Conservation (phyloP, 2,113 vertebrate genomes). For the Dicaeum eximium region DNA sequence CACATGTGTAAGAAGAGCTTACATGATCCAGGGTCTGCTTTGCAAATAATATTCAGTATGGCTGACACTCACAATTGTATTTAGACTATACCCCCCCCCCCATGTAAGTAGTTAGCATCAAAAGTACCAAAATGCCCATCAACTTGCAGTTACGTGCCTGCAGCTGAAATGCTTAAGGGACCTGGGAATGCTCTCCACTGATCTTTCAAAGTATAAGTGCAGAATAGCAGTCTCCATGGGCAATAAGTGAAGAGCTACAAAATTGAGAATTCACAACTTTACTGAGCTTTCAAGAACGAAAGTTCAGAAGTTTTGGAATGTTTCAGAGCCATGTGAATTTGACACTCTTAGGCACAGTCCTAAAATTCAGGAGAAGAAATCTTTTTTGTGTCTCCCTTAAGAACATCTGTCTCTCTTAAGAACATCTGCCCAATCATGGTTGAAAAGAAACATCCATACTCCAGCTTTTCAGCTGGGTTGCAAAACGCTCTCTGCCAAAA, state of each 20-base stretch:
- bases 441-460: neutral
- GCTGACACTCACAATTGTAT: neutral
- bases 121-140: neutral
- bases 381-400: neutral
- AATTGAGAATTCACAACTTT: neutral
- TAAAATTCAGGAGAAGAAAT: neutral
- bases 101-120: neutral
- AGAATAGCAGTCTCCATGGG: neutral
- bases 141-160: neutral
- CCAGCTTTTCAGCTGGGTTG: neutral
- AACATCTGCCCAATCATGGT: neutral
- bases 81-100: neutral
- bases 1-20: neutral
- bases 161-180: neutral
- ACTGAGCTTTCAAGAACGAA: neutral
- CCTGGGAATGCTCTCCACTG: neutral
- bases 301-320: neutral
- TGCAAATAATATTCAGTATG: neutral
- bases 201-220: neutral
- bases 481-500: neutral
- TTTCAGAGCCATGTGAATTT: neutral
- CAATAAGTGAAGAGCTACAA: neutral
- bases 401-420: neutral
- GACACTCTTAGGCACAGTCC: neutral
- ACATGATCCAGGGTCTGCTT: neutral